Conservation (phyloP, 2,888 invertebrate species). For the Luperina nickerlii region DNA sequence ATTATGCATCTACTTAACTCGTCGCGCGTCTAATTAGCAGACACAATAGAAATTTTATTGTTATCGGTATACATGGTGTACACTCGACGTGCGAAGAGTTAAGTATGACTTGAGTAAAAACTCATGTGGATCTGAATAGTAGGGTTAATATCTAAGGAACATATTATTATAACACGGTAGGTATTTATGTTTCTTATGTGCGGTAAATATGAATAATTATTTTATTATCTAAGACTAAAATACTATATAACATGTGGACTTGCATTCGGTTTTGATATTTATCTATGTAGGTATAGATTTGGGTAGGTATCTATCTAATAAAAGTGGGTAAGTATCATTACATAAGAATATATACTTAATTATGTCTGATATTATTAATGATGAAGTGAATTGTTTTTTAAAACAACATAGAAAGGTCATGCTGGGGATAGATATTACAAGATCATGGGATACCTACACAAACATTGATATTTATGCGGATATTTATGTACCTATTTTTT, state of each 20-base stretch:
- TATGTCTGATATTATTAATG: neutral
- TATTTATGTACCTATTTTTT: conserved; percentile 23
- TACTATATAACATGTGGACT: neutral
- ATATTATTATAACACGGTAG: neutral
- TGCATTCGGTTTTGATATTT: neutral
- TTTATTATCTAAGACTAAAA: neutral
- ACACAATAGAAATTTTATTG: no score
- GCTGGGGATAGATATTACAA: conserved; percentile 44
- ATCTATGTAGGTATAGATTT: neutral
- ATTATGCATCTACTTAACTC: neutral
- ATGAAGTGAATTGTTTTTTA: conserved; percentile 37
- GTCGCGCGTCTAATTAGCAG: no score
- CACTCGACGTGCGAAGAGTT: no score
- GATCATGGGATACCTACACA: conserved; percentile 9
- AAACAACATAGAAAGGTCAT: conserved; percentile 21
- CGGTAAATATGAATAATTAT: neutral
- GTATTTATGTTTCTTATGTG: neutral
- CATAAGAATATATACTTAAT: neutral
- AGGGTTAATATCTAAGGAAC: neutral
- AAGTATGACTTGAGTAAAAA: neutral
- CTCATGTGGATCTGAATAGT: neutral
- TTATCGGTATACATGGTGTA: no score
- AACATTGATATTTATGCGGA: conserved; percentile 37
- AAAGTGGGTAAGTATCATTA: no score
- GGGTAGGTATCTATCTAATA: neutral